Base-by-base conservation (phyloP, 1,140 invertebrate genomes). In the Bilobella aurantiaca region DNA sequence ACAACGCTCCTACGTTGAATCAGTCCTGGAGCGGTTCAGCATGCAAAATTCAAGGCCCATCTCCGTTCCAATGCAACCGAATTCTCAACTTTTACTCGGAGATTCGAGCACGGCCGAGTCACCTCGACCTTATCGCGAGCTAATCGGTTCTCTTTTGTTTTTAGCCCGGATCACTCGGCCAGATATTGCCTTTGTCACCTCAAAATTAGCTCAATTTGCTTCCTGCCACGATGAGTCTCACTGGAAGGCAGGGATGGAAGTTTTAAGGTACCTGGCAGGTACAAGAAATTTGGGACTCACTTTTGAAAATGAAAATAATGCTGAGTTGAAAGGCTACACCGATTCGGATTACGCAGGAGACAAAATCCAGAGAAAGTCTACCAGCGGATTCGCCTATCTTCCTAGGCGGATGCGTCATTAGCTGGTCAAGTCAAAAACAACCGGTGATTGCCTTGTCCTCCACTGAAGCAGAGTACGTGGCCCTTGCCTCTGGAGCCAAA, bases 291-390 rank as follows among this genome's bases (percentile, higher is more conserved):
- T 62, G 5, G 59, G 59, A 62, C 29, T 62, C 31, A 12, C 3
- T 3, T 62, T 23, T 27, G 18, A 18, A 25, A 2, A 14, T 3
- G 14, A 75, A 74, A 64, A 27, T 73, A 14, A 68, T 75, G 42
- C 28, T 75, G 31, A 62, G 3, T 34, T 70, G 1, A 12, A 61
- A 5, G 75, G 73, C 27, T 78, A 73, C 73, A 69, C 73, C 23
- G 78, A 79, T 69, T 73, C 79, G 0, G 77, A 77, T 65, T 76
- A 68, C 68, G 76, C 73, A 1, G 72, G 66, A n/a, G 73, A 74
- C 69, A 8, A 27, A 1, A 31, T 60, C 1, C 67, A 65, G 14
- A 56, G 76, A 47, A 73, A 73, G 66, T 74, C 72, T 23, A 75
- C 69, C 8, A 74, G 72, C 21, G 76, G 77, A 16, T 78, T 73